phyloP scores from a whole-genome alignment of 2,797 vertebrate species.

The Pagetopsis macropterus region DNA sequence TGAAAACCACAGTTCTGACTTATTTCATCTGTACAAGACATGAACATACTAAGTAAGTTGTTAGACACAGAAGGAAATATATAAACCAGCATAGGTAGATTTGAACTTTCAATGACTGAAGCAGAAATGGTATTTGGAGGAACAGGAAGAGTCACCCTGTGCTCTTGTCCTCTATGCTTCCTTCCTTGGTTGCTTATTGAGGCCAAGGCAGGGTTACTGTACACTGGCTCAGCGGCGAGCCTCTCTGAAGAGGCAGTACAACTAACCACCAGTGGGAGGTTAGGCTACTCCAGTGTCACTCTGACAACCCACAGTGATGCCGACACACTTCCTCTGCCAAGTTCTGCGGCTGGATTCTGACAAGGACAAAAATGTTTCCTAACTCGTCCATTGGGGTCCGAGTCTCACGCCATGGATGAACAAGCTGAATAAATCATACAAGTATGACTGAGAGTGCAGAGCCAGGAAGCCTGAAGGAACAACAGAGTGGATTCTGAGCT shows the following conservation, averaged over 20 bases:
- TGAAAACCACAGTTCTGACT: neutral
- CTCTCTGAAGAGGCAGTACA: conserved; percentile 67
- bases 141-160: conserved; percentile 64
- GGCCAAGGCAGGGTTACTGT: conserved; percentile 61
- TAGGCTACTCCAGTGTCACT: conserved; percentile 74
- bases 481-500: conserved; percentile 74
- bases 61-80: neutral
- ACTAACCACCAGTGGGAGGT: conserved; percentile 75
- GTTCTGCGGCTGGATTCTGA: conserved; percentile 61
- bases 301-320: conserved; percentile 70
- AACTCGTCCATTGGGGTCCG: conserved; percentile 67
- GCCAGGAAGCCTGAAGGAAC: conserved; percentile 77
- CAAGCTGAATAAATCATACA: conserved; percentile 80
- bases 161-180: conserved; percentile 64
- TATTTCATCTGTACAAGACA: neutral
- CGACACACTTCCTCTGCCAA: conserved; percentile 76
- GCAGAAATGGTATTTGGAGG: conserved; percentile 26
- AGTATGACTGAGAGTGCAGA: conserved; percentile 69
- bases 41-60: neutral
- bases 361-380: conserved; percentile 77
- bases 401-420: conserved; percentile 71
- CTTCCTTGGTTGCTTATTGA: conserved; percentile 61
- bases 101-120: conserved; percentile 36
- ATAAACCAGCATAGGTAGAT: neutral
- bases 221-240: conserved; percentile 50